Percentiles rank a stretch among this genome's conserved stretches.
These are phyloP conservation scores for Heptranchias perlo DNA, from an alignment of 2,113 vertebrate genomes.

Conservation along the genomic window DNA sequence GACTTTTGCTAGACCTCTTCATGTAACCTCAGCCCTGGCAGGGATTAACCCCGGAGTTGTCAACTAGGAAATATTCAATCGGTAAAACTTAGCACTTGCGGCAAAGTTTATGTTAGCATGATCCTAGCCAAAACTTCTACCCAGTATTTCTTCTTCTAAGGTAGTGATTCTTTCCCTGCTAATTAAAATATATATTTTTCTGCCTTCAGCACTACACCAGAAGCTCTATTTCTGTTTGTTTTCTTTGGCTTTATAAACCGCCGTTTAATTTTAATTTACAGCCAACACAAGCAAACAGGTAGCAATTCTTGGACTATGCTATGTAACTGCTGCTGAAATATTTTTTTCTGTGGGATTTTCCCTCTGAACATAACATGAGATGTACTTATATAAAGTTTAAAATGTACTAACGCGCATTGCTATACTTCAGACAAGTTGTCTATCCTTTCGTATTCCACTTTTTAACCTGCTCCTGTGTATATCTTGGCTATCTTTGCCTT, in stretches of 20 bases:
- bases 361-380: slow-evolving; percentile 21
- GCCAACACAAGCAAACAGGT: slow-evolving; percentile 36
- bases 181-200: slow-evolving; percentile 34
- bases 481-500: background rate
- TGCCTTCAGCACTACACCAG: slow-evolving; percentile 32
- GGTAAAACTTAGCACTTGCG: slow-evolving; percentile 22
- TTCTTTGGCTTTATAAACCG: slow-evolving; percentile 19
- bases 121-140: slow-evolving; percentile 17
- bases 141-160: slow-evolving; percentile 17
- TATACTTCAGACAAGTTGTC: background rate
- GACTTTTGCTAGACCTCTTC: background rate
- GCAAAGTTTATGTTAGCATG: slow-evolving; percentile 21
- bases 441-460: background rate
- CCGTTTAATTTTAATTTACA: slow-evolving; percentile 32
- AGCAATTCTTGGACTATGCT: slow-evolving; percentile 26
- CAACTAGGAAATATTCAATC: slow-evolving; percentile 25
- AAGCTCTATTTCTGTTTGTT: slow-evolving; percentile 32
- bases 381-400: background rate
- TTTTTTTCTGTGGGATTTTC: slow-evolving; percentile 32
- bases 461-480: background rate
- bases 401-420: background rate
- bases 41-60: background rate
- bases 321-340: slow-evolving; percentile 22
- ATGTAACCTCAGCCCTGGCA: slow-evolving; percentile 9
- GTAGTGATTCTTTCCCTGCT: background rate